These are phyloP conservation scores for Pyrgus malvae DNA, from an alignment of 2,888 invertebrate genomes.

Conservation along the genomic window DNA sequence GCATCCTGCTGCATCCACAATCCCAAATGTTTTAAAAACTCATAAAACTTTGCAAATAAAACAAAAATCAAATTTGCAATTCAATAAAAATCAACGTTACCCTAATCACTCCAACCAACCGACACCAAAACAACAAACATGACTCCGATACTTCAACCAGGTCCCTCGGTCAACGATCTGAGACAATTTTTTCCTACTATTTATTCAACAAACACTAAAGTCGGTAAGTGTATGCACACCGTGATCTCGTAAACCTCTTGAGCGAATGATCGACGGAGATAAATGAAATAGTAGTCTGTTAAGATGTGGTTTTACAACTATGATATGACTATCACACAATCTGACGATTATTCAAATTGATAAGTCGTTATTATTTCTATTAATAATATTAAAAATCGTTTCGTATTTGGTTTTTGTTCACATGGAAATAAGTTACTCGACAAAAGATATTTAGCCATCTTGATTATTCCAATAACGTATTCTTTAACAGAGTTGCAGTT, in stretches of 20 bases:
- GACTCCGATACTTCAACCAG: background rate
- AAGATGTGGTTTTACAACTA: conserved; percentile 13
- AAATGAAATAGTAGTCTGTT: conserved; percentile 5
- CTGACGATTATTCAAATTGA: conserved; percentile 4
- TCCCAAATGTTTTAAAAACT: background rate
- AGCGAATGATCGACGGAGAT: conserved; percentile 35
- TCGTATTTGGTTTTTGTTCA: too few species aligned
- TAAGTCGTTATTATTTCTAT: background rate
- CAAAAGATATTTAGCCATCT: too few species aligned
- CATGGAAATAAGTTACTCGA: too few species aligned
- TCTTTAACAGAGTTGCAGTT: too few species aligned
- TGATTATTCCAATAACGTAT: too few species aligned
- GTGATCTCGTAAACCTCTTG: conserved; percentile 42
- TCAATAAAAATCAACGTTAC: background rate
- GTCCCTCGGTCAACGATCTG: conserved; percentile 41
- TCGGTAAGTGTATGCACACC: conserved; percentile 40
- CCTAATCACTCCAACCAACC: background rate
- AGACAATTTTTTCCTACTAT: conserved; percentile 39
- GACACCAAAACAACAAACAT: background rate
- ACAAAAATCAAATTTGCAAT: background rate
- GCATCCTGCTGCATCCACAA: too few species aligned
- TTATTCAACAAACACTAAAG: conserved; percentile 48
- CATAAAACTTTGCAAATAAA: background rate
- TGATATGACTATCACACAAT: background rate
- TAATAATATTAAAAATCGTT: too few species aligned